phyloP scores from a whole-genome alignment of 92 coral and sea anemone genomes.

The Heteractis magnifica region DNA sequence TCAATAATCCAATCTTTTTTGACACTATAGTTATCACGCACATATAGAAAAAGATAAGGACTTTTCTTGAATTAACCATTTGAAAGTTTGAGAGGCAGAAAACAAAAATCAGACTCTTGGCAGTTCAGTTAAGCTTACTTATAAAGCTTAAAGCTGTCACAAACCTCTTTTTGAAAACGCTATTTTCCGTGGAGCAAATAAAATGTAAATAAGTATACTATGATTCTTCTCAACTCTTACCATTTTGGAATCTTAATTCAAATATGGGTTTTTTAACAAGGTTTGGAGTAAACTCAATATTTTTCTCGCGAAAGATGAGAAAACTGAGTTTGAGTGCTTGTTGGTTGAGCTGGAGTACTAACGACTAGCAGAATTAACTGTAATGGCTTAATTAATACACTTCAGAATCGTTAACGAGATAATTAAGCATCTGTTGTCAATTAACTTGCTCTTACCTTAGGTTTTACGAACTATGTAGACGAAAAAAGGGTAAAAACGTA shows the following conservation, averaged over 20 bases:
- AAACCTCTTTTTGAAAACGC: too few relatives aligned
- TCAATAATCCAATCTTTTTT: too few relatives aligned
- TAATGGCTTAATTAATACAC: neutral
- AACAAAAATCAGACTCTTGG: too few relatives aligned
- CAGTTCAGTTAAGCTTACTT: too few relatives aligned
- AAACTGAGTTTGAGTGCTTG: neutral
- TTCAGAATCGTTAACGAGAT: neutral
- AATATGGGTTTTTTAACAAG: neutral
- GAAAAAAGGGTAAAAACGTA: neutral
- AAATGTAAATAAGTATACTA: neutral
- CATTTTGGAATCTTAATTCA: neutral
- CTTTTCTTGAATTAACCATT: too few relatives aligned
- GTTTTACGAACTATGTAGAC: neutral
- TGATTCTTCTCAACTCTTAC: neutral
- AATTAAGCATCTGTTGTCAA: neutral
- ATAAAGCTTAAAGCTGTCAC: too few relatives aligned
- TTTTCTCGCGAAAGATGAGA: neutral
- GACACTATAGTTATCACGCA: too few relatives aligned
- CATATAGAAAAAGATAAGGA: too few relatives aligned
- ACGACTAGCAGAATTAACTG: neutral
- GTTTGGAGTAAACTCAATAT: neutral
- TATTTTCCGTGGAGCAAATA: neutral
- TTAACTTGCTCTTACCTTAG: neutral
- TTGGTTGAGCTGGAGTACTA: neutral
- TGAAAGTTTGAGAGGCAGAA: too few relatives aligned